Base-by-base conservation (phyloP, 2,113 vertebrate genomes). In the Danionella cerebrum region DNA sequence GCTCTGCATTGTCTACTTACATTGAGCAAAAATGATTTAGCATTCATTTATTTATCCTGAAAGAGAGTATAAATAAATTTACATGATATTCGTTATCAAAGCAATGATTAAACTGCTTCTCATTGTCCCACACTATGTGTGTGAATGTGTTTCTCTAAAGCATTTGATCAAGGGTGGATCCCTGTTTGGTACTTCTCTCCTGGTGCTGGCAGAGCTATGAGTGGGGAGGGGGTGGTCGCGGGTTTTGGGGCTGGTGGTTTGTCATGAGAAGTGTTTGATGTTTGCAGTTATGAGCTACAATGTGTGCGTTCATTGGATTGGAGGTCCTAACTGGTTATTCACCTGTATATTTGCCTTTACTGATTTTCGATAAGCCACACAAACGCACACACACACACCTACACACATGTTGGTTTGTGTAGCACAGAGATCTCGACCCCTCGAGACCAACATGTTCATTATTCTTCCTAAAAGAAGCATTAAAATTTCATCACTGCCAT, bases 401-500 rank as follows among this genome's bases (percentile, higher is more conserved):
- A 19, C 38, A 18, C 21, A n/a, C 53, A 25, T 38, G 50, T 58
- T 51, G 9, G 70, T 70, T 57, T 45, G 70, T 65, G 24, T 73
- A 76, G 77, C 78, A 74, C 71, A 77, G 72, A 77, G 41, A 75
- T 80, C 84, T 57, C 78, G 50, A 39, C 50, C 81, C 78, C 84
- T 67, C 63, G 86, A 85, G 86, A 89, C 13, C 29, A 74, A 75
- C 78, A 74, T 81, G 78, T 88, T 91, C 84, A 86, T 91, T 91
- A 90, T 88, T 87, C 86, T 87, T 90, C 71, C 82, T 86, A 83
- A 87, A 87, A 88, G 86, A 89, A 81, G 80, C 81, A 89, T 90
- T 92, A 91, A 87, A 92, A 90, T 92, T 89, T 88, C 88, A 81
- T 90, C 87, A 90, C 73, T 83, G 85, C 82, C 88, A 85, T 76